Percentiles rank a stretch among this genome's conserved stretches.
Evolutionary conservation across 1,140 invertebrate genomes (phyloP).

Genomic region (Bombus vancouverensis): DNA sequence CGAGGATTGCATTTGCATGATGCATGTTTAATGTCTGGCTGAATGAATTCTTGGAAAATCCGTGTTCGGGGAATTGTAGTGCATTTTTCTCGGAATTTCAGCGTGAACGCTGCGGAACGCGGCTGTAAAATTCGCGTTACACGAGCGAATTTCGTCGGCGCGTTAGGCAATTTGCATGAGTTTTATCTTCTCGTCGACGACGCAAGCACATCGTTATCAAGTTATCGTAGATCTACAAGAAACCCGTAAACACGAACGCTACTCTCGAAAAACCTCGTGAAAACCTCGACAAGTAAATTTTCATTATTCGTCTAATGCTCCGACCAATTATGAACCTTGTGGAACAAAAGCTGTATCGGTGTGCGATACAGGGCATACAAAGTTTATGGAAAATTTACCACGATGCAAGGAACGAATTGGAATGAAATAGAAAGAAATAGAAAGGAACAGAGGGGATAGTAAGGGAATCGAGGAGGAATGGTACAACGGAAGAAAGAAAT

Average conservation of each 20-base stretch:
- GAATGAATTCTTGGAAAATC: background rate
- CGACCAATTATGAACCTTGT: background rate
- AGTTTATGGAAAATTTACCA: background rate
- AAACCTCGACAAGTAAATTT: background rate
- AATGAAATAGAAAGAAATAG: background rate
- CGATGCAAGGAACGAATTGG: background rate
- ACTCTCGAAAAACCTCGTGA: background rate
- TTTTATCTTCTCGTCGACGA: constrained; percentile 8
- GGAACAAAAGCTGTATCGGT: background rate
- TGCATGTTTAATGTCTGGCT: background rate
- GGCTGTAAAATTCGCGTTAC: constrained; percentile 3
- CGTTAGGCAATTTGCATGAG: constrained; percentile 11
- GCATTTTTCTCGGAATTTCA: background rate
- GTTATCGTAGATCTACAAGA: constrained; percentile 31
- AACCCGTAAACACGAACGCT: background rate
- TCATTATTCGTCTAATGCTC: background rate
- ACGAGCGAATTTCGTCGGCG: background rate
- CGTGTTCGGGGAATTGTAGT: background rate
- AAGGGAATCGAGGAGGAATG: too few relatives aligned
- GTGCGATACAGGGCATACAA: too few relatives aligned
- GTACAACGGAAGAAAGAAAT: too few relatives aligned
- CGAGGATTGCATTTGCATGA: background rate
- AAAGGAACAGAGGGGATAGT: background rate
- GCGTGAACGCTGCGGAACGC: background rate
- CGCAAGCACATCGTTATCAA: constrained; percentile 17